These are phyloP conservation scores for Drosophila affinis DNA, from an alignment of 2,888 invertebrate genomes.

Conservation along the genomic window DNA sequence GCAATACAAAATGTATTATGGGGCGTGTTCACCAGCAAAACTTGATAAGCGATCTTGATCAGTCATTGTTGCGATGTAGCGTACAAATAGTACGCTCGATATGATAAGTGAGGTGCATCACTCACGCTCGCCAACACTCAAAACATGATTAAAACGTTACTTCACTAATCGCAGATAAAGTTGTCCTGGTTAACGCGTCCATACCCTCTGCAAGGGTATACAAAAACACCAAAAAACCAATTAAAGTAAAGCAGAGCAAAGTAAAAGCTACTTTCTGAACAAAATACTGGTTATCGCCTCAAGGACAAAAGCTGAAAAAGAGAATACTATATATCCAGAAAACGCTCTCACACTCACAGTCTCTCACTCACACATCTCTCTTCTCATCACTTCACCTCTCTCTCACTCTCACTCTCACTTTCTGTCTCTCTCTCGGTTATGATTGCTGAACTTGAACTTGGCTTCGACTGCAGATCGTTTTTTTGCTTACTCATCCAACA, in stretches of 20 bases:
- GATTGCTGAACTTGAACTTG: slow-evolving; percentile 69
- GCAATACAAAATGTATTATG: background rate
- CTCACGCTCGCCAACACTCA: too few relatives aligned
- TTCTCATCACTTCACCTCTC: background rate
- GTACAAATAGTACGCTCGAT: too few relatives aligned
- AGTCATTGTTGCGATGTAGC: too few relatives aligned
- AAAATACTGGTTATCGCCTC: slow-evolving; percentile 44
- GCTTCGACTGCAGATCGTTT: slow-evolving; percentile 9
- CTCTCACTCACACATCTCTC: background rate
- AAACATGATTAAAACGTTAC: too few relatives aligned
- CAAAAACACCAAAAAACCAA: background rate
- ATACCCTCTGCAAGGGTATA: background rate
- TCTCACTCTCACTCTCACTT: background rate
- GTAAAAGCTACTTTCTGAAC: slow-evolving; percentile 33
- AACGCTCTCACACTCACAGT: background rate
- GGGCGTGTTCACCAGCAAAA: too few relatives aligned
- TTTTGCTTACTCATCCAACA: slow-evolving; percentile 48
- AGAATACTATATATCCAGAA: slow-evolving; percentile 3
- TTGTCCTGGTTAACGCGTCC: too few relatives aligned
- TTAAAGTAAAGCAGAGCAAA: slow-evolving; percentile 4
- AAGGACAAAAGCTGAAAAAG: slow-evolving; percentile 31
- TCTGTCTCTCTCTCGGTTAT: background rate
- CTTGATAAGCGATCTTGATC: too few relatives aligned
- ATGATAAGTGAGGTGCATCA: too few relatives aligned
- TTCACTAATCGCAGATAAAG: too few relatives aligned